Base-by-base conservation (phyloP, 2,888 invertebrate species). In the Coenonympha arcania region DNA sequence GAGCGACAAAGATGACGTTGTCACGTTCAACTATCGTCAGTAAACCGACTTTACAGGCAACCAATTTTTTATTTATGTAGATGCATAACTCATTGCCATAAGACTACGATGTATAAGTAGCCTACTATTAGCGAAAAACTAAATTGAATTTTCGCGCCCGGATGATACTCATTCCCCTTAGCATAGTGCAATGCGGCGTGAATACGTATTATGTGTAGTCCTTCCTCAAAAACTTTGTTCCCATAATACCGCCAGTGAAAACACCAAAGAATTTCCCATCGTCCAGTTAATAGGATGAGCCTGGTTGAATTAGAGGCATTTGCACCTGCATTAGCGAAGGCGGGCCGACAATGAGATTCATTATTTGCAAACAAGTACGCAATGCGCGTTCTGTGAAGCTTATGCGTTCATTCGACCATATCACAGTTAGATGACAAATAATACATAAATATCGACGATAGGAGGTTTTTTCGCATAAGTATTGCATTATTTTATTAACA, bases 371-470 rank as follows among this genome's bases (percentile, higher is more conserved):
- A 74, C 70, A 70, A 73, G 72, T 69, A 75, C 77, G 74, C 76
- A 75, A 76, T 73, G 71, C 67, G 51, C 85, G 75, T 86, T 84
- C 85, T 83, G 85, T 82, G 63, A 54, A 60, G 65, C 69, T 66
- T 73, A 73, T 71, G 76, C 79, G 76, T 76, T 73, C 79, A 76
- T 81, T 82, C 75, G 77, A 76, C 76, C 75, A 57, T 66, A 66
- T 73, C 75, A 80, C 82, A 81, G 81, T 81, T 82, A 80, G 63
- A 73, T 66, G 69, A 77, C 78, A 83, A 83, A n/a, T n/a, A n/a
- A n/a, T n/a, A n/a, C n/a, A n/a, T n/a, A n/a, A n/a, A n/a, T n/a
- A n/a, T n/a, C n/a, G n/a, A n/a, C 71, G 73, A 80, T 78, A 74
- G 76, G 73, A 82, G 83, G 81, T 80, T 79, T 79, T 78, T 77